Evolutionary conservation across 1,140 invertebrate species (phyloP).

Genomic region (Zaprionus capensis): DNA sequence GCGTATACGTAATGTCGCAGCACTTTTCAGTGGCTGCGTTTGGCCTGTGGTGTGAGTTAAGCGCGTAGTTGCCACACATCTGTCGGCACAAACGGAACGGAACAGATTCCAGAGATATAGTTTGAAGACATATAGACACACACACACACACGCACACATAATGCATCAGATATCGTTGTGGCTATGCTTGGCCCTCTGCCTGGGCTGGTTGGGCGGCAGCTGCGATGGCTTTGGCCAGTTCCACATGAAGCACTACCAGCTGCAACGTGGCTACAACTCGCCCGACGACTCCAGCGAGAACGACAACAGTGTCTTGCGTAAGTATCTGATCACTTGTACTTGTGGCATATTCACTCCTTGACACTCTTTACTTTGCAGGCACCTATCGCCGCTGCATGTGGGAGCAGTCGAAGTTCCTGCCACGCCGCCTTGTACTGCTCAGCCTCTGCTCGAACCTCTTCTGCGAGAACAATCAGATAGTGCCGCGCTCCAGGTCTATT

Average conservation of each 20-base stretch:
- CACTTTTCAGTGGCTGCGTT: slow-evolving; percentile 14
- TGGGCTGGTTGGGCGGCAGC: slow-evolving; percentile 40
- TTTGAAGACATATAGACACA: slow-evolving; percentile 15
- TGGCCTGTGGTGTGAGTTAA: slow-evolving; percentile 67
- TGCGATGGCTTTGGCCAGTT: slow-evolving; percentile 74
- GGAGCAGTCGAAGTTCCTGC: slow-evolving; percentile 81
- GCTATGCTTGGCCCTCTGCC: slow-evolving; percentile 44
- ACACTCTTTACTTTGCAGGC: slow-evolving; percentile 36
- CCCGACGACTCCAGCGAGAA: slow-evolving; percentile 70
- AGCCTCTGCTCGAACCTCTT: slow-evolving; percentile 80
- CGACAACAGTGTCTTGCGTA: slow-evolving; percentile 73
- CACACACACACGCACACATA: neutral
- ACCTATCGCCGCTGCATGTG: slow-evolving; percentile 82
- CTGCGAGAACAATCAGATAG: slow-evolving; percentile 81
- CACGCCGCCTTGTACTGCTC: slow-evolving; percentile 74
- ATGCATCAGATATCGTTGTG: slow-evolving; percentile 55
- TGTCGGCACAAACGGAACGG: slow-evolving; percentile 36
- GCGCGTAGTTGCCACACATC: slow-evolving; percentile 72
- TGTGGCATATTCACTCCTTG: neutral
- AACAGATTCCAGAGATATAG: slow-evolving; percentile 10
- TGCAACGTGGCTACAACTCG: slow-evolving; percentile 69
- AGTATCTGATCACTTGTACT: slow-evolving; percentile 23
- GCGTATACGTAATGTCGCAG: slow-evolving; percentile 69
- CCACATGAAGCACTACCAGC: slow-evolving; percentile 78
- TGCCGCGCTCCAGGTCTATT: slow-evolving; percentile 83